Base-by-base conservation (phyloP, 2,888 invertebrate genomes). In the Pasiphila rectangulata region DNA sequence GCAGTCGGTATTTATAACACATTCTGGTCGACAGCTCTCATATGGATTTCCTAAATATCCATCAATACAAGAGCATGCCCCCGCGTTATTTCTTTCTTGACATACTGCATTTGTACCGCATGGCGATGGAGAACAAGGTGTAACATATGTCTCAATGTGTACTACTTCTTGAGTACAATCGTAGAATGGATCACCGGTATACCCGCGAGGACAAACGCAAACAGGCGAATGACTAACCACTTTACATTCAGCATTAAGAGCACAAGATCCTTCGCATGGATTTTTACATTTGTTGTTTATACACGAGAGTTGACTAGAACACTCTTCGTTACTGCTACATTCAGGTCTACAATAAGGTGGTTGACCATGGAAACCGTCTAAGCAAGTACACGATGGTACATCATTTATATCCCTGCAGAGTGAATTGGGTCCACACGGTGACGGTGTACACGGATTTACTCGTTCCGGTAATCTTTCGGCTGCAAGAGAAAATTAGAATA, bases 291-390 rank as follows among this genome's bases (percentile, higher is more conserved):
- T 94, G 69, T 92, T 92, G 72, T 93, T 93, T 19, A 93, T 90
- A 67, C 95, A 96, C 1, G 95, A 93, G 55, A 93, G 79, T 57
- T 92, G 90, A 55, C 83, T 84, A 7, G 91, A 75, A 68, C 95
- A 95, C 74, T 95, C 95, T 56, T 92, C 92, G 63, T 94, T 95
- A 54, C 93, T 92, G 34, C 92, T 89, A 73, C 96, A 96, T 81
- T 95, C 95, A 1, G 95, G 95, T 57, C 92, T 89, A 63, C 95
- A 95, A 61, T 93, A 92, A 2, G 95, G 95, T 37, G 95, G 93
- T 52, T 91, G 88, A 16, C 95, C 94, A 29, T 90, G 89, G 63
- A 91, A 94, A 45, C 91, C 91, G 42, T 92, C 90, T 40, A 92
- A 72, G 62, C 96, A 96, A 21, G 93, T 93, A 66, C 96, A 96